These are phyloP conservation scores for Watsonalla cultraria DNA, from an alignment of 2,888 invertebrate genomes.

Conservation along the genomic window DNA sequence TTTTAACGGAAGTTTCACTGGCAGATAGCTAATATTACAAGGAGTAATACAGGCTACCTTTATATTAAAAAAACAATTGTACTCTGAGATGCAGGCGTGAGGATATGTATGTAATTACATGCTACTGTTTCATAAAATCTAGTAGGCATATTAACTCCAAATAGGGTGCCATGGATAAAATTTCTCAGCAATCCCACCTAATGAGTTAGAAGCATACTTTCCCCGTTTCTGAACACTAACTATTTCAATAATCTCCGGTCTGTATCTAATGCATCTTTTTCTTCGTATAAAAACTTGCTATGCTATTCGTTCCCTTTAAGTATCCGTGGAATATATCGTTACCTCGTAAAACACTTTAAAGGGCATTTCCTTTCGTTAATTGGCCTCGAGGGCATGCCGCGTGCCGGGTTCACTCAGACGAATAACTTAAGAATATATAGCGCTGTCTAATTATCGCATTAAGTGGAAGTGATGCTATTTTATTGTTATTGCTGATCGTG, in stretches of 20 bases:
- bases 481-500: background rate
- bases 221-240: background rate
- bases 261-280: constrained; percentile 3
- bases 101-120: no score
- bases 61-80: no score
- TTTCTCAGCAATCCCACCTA: background rate
- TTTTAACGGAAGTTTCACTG: no score
- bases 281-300: constrained; percentile 20
- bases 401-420: constrained; percentile 10
- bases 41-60: no score
- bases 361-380: constrained; percentile 46
- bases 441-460: constrained; percentile 5
- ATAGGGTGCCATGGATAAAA: background rate
- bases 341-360: constrained; percentile 38
- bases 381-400: constrained; percentile 32
- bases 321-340: constrained; percentile 33
- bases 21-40: no score
- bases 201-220: background rate
- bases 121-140: no score
- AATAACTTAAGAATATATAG: constrained; percentile 13
- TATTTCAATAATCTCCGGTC: background rate
- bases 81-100: no score
- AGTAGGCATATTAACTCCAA: no score
- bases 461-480: background rate
- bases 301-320: constrained; percentile 17